Conservation (phyloP, 2,113 vertebrate species). For the Cricetomys ansorgei region DNA sequence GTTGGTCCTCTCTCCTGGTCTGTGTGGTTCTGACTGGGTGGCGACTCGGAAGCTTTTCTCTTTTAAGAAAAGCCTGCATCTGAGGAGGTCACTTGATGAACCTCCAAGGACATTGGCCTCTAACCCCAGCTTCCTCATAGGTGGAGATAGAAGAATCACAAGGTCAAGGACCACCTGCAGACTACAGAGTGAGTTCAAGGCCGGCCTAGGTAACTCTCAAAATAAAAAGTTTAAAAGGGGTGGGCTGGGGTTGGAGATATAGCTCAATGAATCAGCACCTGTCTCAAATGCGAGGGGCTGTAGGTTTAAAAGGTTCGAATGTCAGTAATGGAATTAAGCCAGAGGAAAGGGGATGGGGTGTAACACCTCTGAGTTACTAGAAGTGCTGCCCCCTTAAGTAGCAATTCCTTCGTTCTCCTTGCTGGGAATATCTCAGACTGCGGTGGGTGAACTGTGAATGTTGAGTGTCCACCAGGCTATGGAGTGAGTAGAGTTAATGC, state of each 20-base stretch:
- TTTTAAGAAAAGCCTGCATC: constrained; percentile 44
- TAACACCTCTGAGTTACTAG: background rate
- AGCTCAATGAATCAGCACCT: background rate
- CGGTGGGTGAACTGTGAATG: background rate
- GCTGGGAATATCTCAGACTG: background rate
- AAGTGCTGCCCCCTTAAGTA: background rate
- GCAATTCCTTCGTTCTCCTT: background rate
- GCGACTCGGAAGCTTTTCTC: background rate
- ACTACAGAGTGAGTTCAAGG: background rate
- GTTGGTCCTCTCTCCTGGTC: background rate
- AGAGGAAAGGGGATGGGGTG: background rate
- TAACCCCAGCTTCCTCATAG: background rate
- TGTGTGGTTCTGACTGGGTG: background rate
- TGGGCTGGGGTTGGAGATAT: background rate
- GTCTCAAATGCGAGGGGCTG: background rate
- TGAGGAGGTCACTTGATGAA: background rate
- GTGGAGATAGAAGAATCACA: background rate
- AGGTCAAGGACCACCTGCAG: background rate
- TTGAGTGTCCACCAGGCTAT: background rate
- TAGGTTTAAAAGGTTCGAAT: background rate
- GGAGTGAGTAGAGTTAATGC: background rate
- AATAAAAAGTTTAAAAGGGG: background rate
- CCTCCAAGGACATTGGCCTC: background rate
- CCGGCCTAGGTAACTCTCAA: background rate
- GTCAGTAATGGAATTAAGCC: background rate